phyloP scores from a whole-genome alignment of 64 coral and sea anemone species.

The Dendrophyllia cribrosa region DNA sequence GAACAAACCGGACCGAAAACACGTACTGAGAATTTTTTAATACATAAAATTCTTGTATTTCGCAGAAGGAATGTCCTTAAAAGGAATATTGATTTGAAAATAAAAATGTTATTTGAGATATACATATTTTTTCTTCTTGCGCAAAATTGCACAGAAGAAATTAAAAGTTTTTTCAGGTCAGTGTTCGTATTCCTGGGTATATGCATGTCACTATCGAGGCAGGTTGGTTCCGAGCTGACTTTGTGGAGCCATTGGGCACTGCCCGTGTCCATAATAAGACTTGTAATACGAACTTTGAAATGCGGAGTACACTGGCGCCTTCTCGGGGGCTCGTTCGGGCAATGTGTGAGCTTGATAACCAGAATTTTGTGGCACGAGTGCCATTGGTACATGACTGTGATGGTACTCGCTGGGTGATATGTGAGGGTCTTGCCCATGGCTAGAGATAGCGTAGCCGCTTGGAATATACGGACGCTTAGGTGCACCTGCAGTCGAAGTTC shows the following conservation, averaged over 20 bases:
- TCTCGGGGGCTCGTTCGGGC: slow-evolving; percentile 29
- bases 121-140: neutral
- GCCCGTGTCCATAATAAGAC: slow-evolving; percentile 63
- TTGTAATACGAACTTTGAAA: slow-evolving; percentile 64
- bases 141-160: neutral
- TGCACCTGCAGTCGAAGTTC: slow-evolving; percentile 51
- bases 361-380: slow-evolving; percentile 69
- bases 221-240: slow-evolving; percentile 26
- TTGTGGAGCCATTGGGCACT: slow-evolving; percentile 18
- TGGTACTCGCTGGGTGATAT: slow-evolving; percentile 74
- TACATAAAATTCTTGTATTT: neutral
- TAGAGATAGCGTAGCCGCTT: slow-evolving; percentile 40
- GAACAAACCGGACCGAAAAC: neutral
- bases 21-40: neutral
- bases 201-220: neutral
- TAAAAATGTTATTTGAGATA: neutral
- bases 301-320: slow-evolving; percentile 24
- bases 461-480: slow-evolving; percentile 83
- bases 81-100: neutral
- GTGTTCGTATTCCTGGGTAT: neutral
- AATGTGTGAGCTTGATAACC: slow-evolving; percentile 63
- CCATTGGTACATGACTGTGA: slow-evolving; percentile 65
- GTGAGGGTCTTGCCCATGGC: slow-evolving; percentile 37
- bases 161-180: neutral
- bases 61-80: neutral